A percentile compares a stretch with the other conserved stretches of the same genome.
phyloP scores from a whole-genome alignment of 2,888 invertebrate species.

The Parochlus steinenii region DNA sequence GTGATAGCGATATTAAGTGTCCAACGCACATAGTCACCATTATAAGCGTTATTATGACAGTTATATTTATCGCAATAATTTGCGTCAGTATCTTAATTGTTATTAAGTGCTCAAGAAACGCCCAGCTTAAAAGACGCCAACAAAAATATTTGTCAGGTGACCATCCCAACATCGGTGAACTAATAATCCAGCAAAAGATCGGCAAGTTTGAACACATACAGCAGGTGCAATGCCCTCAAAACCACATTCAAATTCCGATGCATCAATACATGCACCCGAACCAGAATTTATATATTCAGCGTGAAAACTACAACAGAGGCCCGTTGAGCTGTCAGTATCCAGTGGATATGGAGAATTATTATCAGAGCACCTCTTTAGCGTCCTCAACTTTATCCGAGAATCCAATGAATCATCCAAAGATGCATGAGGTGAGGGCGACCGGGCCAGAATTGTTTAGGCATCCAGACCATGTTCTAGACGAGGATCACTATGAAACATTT shows the following conservation, averaged over 20 bases:
- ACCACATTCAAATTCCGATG: slow-evolving; percentile 8
- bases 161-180: slow-evolving; percentile 29
- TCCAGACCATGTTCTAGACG: slow-evolving; percentile 18
- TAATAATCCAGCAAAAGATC: slow-evolving; percentile 25
- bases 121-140: slow-evolving; percentile 7
- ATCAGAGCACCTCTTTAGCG: slow-evolving; percentile 1
- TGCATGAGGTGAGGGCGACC: slow-evolving; percentile 30
- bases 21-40: slow-evolving; percentile 31
- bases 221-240: slow-evolving; percentile 10
- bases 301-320: no score
- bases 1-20: slow-evolving; percentile 29
- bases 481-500: slow-evolving; percentile 30
- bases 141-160: slow-evolving; percentile 16
- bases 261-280: slow-evolving; percentile 8
- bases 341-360: slow-evolving; percentile 2
- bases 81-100: slow-evolving; percentile 26
- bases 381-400: neutral
- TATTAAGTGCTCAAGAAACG: slow-evolving; percentile 8
- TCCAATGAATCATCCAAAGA: slow-evolving; percentile 20
- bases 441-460: no score
- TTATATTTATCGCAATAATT: slow-evolving; percentile 26
- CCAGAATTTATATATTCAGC: slow-evolving; percentile 11
- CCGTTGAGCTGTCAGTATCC: slow-evolving; percentile 2
- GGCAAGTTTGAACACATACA: slow-evolving; percentile 31
- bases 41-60: slow-evolving; percentile 28